Evolutionary conservation across 2,888 invertebrate genomes (phyloP), one percentile per base, ranked within the genome.

Genomic region (Ornithoptera alexandrae): DNA sequence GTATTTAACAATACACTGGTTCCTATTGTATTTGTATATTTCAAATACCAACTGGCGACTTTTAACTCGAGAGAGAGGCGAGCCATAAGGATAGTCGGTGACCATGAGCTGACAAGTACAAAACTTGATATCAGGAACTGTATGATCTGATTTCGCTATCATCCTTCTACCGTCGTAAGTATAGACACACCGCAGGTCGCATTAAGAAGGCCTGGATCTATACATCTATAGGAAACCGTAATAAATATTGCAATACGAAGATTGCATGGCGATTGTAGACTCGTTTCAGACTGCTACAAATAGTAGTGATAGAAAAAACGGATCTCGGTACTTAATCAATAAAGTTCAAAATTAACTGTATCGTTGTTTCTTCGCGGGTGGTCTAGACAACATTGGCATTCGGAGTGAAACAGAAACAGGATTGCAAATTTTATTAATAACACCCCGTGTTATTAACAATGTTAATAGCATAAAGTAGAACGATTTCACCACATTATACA

Each of bases 351-450:
- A 88, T 90, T 78, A 83, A 81, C 81, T 79, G 85, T 77, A 78
- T 76, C 73, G 72, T 69, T 71, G 73, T 73, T 76, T 80, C 92
- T 77, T 84, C 91, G 92, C 92, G 92, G 92, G 92, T 92, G 92
- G 92, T 92, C 92, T 84, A 87, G 85, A 84, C 84, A 85, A 84
- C 81, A 85, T 85, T 82, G 82, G 83, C 83, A 85, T 84, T 84
- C 82, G 85, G 84, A 83, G 84, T 84, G 83, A 86, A 88, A 84
- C 88, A 84, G 83, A 89, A 90, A 75, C 76, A 72, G 75, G 76
- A 78, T 91, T 92, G 92, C 90, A 90, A 92, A 92, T 92, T 91
- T 90, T 81, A 81, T 85, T 82, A 84, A 83, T 85, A 84, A 84
- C 82, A 84, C 85, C 76, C 76, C 75, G 75, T 84, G 82, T 81